Evolutionary conservation across 1,140 invertebrate genomes (phyloP).

Genomic region (Mizuhopecten yessoensis): DNA sequence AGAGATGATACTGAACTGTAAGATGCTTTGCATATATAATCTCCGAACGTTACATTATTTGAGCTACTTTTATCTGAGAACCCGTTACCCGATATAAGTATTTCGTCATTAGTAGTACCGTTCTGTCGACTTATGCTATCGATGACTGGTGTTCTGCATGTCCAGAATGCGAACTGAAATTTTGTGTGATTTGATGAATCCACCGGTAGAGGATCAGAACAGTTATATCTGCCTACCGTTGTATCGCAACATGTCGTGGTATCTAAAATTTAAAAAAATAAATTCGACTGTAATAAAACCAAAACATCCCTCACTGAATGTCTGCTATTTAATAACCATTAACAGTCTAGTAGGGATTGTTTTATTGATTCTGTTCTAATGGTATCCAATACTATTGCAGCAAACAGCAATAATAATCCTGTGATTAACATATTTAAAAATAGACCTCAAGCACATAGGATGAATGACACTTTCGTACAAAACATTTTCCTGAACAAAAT

Average conservation of each 20-base stretch:
- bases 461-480: too few species aligned
- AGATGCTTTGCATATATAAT: conserved; percentile 51
- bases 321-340: too few species aligned
- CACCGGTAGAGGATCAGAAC: conserved; percentile 47
- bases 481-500: too few species aligned
- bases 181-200: conserved; percentile 32
- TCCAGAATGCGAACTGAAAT: conserved; percentile 68
- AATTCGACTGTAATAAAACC: too few species aligned
- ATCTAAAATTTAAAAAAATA: not conserved
- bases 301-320: too few species aligned
- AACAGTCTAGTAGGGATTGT: too few species aligned
- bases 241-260: conserved; percentile 52
- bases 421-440: too few species aligned
- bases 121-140: conserved; percentile 61
- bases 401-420: too few species aligned
- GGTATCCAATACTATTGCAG: too few species aligned
- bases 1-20: conserved; percentile 45
- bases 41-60: conserved; percentile 68
- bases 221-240: conserved; percentile 42
- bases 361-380: too few species aligned
- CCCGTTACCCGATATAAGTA: conserved; percentile 68
- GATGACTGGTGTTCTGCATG: conserved; percentile 69
- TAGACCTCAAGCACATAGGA: too few species aligned
- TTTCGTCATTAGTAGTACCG: conserved; percentile 63
- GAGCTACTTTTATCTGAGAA: conserved; percentile 67